Percentiles rank a stretch among this genome's conserved stretches.
These are phyloP conservation scores for Orientallactaga bullata DNA, from an alignment of 2,113 vertebrate species.

Conservation along the genomic window DNA sequence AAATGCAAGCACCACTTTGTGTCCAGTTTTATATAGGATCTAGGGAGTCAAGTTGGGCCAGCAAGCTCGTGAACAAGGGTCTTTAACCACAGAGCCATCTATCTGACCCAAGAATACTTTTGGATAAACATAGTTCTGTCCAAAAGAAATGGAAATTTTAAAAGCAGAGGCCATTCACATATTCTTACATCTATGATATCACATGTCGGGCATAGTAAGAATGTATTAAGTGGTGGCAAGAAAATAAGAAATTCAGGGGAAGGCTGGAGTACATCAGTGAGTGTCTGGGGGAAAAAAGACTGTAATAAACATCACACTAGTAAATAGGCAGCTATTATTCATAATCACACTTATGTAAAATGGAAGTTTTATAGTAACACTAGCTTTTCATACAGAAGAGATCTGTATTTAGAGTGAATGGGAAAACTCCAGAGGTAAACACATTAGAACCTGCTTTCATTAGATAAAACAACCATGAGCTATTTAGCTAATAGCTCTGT, in stretches of 20 bases:
- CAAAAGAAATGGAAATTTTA: neutral
- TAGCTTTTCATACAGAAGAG: slow-evolving; percentile 54
- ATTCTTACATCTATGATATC: neutral
- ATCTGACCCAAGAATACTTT: neutral
- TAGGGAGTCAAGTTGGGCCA: too few species aligned
- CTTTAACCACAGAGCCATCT: too few species aligned
- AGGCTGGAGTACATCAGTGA: neutral
- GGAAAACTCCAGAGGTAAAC: slow-evolving; percentile 65
- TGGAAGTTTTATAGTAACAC: slow-evolving; percentile 44
- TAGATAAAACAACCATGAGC: slow-evolving; percentile 59
- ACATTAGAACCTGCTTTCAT: slow-evolving; percentile 56
- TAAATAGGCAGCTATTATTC: slow-evolving; percentile 47
- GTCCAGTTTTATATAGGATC: too few species aligned
- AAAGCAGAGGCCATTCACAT: neutral
- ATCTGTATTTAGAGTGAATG: slow-evolving; percentile 47
- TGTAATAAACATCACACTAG: neutral
- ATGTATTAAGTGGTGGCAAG: neutral
- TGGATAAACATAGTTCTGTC: neutral
- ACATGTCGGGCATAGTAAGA: neutral
- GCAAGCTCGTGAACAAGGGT: too few species aligned
- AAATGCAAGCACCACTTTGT: too few species aligned
- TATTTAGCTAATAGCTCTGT: slow-evolving; percentile 74
- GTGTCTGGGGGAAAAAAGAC: neutral
- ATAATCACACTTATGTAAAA: slow-evolving; percentile 60
- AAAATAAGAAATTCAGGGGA: too few species aligned